Evolutionary conservation across 2,797 vertebrate species (phyloP), one percentile per base, ranked within the genome.

Genomic region (Hemitrygon akajei): DNA sequence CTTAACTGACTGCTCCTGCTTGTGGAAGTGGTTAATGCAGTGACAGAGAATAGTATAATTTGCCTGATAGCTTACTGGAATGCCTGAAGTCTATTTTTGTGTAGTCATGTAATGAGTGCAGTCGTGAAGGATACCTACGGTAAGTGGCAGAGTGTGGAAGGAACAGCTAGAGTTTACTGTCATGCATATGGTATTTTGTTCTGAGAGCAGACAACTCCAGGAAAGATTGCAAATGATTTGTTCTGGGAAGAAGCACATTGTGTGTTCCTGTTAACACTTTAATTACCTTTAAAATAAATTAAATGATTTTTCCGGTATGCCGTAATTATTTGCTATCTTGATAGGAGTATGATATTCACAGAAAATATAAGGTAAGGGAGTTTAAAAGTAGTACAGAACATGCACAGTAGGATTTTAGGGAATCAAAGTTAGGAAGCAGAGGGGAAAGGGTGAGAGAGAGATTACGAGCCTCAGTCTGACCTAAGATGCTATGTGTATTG

Each of bases 51-150:
- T 6, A 14, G 77, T 89, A 69, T 63, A 37, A 58, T 86, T 66
- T 89, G 86, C 86, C 86, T 89, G 86, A 89, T 66, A 66, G 60
- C 60, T 89, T 89, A 89, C 86, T 89, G 86, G 86, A 89, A 89
- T 89, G n/a, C n/a, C 89, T 89, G n/a, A 69, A 34, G 63, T 66
- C 63, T 89, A 89, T 89, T 89, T 69, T 69, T 66, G n/a, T 89
- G 86, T 40, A 37, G 34, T 89, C n/a, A 34, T 69, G 34, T 69
- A n/a, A 69, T 89, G 86, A 69, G n/a, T 89, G 34, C 63, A 69
- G 86, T 18, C 34, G 22, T 89, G n/a, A 18, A 69, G 86, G 63
- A 69, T 69, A 22, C 18, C 2, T 89, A 69, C 86, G 63, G 86
- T 89, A 89, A 89, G 63, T 89, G 60, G 66, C 60, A 37, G 63